These are phyloP conservation scores for Nasonia vitripennis DNA, from an alignment of 1,140 invertebrate species.

Conservation along the genomic window DNA sequence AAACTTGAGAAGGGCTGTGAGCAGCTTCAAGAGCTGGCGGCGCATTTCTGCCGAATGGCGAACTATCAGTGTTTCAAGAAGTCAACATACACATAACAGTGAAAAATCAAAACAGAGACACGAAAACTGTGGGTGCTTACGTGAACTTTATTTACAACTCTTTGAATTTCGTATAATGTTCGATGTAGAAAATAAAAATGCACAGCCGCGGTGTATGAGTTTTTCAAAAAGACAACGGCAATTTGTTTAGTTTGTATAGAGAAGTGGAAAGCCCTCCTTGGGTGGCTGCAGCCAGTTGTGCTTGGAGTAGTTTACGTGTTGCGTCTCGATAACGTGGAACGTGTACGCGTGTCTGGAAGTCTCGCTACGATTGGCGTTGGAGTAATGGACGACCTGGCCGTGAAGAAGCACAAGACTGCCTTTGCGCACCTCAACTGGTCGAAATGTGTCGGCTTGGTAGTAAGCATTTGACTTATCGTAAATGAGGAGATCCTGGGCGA, in stretches of 20 bases:
- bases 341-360: slow-evolving; percentile 95
- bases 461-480: slow-evolving; percentile 80
- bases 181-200: slow-evolving; percentile 53
- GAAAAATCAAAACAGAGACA: neutral
- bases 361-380: slow-evolving; percentile 88
- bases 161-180: neutral
- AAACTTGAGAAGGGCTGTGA: slow-evolving; percentile 59
- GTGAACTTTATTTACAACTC: neutral
- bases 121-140: neutral
- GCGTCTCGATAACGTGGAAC: slow-evolving; percentile 93
- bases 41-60: slow-evolving; percentile 64
- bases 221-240: neutral
- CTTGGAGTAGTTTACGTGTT: slow-evolving; percentile 83
- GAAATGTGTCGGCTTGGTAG: slow-evolving; percentile 87
- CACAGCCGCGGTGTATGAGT: slow-evolving; percentile 20
- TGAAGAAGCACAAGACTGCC: slow-evolving; percentile 93
- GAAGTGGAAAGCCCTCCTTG: slow-evolving; percentile 77
- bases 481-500: slow-evolving; percentile 78
- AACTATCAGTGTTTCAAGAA: slow-evolving; percentile 37
- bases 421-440: slow-evolving; percentile 86
- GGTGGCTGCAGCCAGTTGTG: slow-evolving; percentile 91
- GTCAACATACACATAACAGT: neutral
- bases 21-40: slow-evolving; percentile 67
- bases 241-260: slow-evolving; percentile 77
- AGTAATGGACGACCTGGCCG: slow-evolving; percentile 95